Evolutionary conservation across 2,888 invertebrate species (phyloP), one percentile per base, ranked within the genome.

Genomic region (Leptothorax acervorum): DNA sequence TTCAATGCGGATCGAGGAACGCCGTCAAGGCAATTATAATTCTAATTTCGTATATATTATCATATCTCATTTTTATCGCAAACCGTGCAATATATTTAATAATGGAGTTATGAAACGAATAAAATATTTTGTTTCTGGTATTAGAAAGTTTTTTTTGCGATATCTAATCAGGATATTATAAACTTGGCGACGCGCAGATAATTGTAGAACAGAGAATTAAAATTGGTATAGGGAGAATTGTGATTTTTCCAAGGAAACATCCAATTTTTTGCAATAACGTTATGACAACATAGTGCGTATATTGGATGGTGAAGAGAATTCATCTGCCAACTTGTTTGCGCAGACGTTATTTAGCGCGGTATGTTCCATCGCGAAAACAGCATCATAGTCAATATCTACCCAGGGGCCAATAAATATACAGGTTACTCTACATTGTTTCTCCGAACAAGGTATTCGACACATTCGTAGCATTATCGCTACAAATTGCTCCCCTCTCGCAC

Each of bases 301-400:
- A 79, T 31, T 39, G 48, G 28, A 31, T 42, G 74, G 18, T 73
- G 75, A 73, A 28, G 53, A 65, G 68, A 66, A 55, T 66, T 68
- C 73, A 71, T 79, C 70, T 65, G 74, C 73, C 60, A 70, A 73
- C 85, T 84, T 87, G 87, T 87, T 84, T 83, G 76, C 71, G 71
- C 73, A 45, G n/a, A 65, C 68, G 87, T 85, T 85, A 87, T 87
- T 87, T 81, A 70, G 73, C 68, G 78, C 55, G 83, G 73, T 75
- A 81, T 73, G 81, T 87, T 85, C 81, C 82, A 87, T 87, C 87
- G 28, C 60, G 68, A 84, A 65, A 76, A 66, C 55, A 82, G 55
- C 53, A 65, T 75, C 57, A 62, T 62, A 65, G 57, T 8, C 60
- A 66, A 81, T 81, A 79, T 78, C 66, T 81, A 75, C 66, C 81